phyloP scores from a whole-genome alignment of 37 sponge, comb jelly and placozoan genomes.

The Bolinopsis microptera region DNA sequence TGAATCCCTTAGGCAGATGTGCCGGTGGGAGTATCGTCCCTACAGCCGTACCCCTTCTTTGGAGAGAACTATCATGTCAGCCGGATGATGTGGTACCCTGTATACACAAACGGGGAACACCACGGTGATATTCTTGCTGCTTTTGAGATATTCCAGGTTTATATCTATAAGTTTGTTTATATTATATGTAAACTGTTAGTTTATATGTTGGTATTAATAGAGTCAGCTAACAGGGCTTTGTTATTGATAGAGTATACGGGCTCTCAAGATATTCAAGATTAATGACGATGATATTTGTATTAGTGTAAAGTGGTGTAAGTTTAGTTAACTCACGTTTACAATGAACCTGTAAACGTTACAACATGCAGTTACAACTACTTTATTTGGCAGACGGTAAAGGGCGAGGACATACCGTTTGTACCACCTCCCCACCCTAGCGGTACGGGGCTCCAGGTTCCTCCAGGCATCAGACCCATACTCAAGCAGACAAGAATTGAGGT shows the following conservation, averaged over 20 bases:
- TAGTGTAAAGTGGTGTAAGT: too few relatives aligned
- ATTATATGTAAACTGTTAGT: too few relatives aligned
- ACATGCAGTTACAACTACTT: too few relatives aligned
- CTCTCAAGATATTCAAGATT: too few relatives aligned
- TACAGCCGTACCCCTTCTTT: not conserved
- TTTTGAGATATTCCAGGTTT: constrained; percentile 22
- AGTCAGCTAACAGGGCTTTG: too few relatives aligned
- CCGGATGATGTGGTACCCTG: constrained; percentile 13
- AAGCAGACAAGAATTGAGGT: not conserved
- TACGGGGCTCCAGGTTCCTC: constrained; percentile 12
- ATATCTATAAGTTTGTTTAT: too few relatives aligned
- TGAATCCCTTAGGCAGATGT: constrained; percentile 29
- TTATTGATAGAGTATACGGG: too few relatives aligned
- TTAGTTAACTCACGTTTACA: too few relatives aligned
- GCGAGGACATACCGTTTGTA: constrained; percentile 21
- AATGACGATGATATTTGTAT: too few relatives aligned
- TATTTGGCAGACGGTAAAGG: not conserved
- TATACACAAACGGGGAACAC: not conserved
- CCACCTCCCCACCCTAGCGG: constrained; percentile 23
- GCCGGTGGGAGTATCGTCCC: not conserved
- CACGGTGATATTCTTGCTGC: constrained; percentile 24
- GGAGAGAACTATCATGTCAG: not conserved
- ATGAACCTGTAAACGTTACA: too few relatives aligned
- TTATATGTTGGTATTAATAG: too few relatives aligned
- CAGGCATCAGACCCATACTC: constrained; percentile 1